Evolutionary conservation across 2,113 vertebrate species (phyloP), one percentile per base, ranked within the genome.

Genomic region (Nesoenas mayeri): DNA sequence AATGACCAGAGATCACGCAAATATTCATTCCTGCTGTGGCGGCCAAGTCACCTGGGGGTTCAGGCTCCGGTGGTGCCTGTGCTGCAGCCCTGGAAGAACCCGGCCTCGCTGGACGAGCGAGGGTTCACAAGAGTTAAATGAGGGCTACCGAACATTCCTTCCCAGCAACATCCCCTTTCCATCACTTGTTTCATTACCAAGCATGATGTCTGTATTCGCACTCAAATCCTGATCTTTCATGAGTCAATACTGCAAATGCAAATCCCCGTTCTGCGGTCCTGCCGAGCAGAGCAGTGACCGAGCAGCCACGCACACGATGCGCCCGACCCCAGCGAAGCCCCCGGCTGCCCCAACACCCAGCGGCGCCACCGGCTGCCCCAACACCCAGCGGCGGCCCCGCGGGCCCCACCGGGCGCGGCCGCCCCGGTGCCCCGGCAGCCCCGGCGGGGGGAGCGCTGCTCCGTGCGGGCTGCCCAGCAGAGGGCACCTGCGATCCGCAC

Each of bases 401-500:
- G 89, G 91, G 94, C 94, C 85, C 56, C 88, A 60, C 70, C 40
- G 40, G 40, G 85, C 21, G 79, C 38, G 38, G 38, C 11, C 7
- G 38, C 38, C 40, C 40, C 40, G 40, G 11, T 13, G 40, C 40
- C 40, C 40, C 40, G 5, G 40, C 40, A n/a, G n/a, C n/a, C n/a
- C n/a, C n/a, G n/a, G 40, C 40, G 40, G 11, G 40, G 40, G 40
- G 11, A 12, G 40, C 40, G 22, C 82, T 85, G 79, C 86, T 80
- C 64, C 77, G 53, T 89, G 87, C 94, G 54, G 48, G 65, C 4
- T 51, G 75, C 74, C 96, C 97, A 97, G 97, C 96, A 98, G 97
- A 98, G 97, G 97, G 97, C 97, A 95, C 86, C 94, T 95, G 40
- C 73, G 97, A 93, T 93, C 96, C 97, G 92, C 84, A 84, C 66